These are phyloP conservation scores for Teleopsis dalmanni DNA, from an alignment of 1,140 invertebrate genomes.

Conservation along the genomic window DNA sequence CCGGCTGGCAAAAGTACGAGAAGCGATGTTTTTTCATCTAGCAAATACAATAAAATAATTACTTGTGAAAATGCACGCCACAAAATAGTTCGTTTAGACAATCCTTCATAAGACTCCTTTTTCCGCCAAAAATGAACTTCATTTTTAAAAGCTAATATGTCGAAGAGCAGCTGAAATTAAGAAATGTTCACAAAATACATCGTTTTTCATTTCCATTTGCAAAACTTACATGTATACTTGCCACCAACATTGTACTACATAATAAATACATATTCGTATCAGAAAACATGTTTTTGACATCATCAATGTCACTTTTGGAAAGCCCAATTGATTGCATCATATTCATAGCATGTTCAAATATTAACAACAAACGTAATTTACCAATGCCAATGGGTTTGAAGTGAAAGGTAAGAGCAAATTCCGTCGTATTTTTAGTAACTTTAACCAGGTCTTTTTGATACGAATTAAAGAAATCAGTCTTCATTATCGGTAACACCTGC, in stretches of 20 bases:
- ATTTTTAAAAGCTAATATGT: constrained; percentile 96
- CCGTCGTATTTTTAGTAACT: constrained; percentile 50
- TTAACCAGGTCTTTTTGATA: constrained; percentile 65
- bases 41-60: constrained; percentile 88
- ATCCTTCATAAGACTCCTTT: constrained; percentile 74
- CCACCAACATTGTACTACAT: constrained; percentile 85
- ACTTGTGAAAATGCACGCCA: constrained; percentile 91
- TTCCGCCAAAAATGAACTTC: constrained; percentile 92
- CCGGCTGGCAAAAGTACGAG: constrained; percentile 81
- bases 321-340: constrained; percentile 74
- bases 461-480: constrained; percentile 73
- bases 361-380: constrained; percentile 64
- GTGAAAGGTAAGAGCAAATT: constrained; percentile 51
- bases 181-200: too few relatives aligned
- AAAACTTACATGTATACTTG: constrained; percentile 82
- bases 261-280: constrained; percentile 93
- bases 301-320: constrained; percentile 88
- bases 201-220: neutral
- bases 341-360: constrained; percentile 71
- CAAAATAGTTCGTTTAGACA: constrained; percentile 79
- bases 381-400: constrained; percentile 62
- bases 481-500: constrained; percentile 75
- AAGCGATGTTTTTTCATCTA: constrained; percentile 88
- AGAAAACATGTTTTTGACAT: constrained; percentile 92
- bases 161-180: constrained; percentile 75